Percentiles rank a stretch among this genome's conserved stretches.
phyloP scores from a whole-genome alignment of 2,797 vertebrate genomes.

The Yasuhikotakia modesta region DNA sequence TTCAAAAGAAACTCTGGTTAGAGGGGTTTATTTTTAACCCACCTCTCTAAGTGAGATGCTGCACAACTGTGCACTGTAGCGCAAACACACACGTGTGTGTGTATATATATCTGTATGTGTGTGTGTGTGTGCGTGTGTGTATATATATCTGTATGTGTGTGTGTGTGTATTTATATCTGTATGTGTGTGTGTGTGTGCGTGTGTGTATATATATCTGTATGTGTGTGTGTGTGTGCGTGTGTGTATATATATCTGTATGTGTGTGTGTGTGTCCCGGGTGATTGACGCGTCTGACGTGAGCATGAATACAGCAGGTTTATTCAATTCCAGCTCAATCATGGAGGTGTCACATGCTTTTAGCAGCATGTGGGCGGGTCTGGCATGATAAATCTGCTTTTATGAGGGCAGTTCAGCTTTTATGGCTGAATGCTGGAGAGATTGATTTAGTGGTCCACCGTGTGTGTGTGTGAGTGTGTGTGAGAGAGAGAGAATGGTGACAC shows the following conservation, averaged over 20 bases:
- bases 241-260: too few relatives aligned
- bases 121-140: too few relatives aligned
- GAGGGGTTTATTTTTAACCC: conserved; percentile 77
- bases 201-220: conserved; percentile 38
- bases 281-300: conserved; percentile 74
- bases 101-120: conserved; percentile 24
- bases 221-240: conserved; percentile 18
- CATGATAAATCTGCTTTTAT: conserved; percentile 84
- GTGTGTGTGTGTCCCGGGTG: conserved; percentile 50
- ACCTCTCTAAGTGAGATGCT: too few relatives aligned
- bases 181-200: conserved; percentile 22
- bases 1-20: conserved; percentile 76
- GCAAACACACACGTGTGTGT: conserved; percentile 45
- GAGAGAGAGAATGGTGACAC: conserved; percentile 33
- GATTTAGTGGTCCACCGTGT: conserved; percentile 84
- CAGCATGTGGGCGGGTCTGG: conserved; percentile 63
- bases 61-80: conserved; percentile 53
- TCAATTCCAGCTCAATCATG: conserved; percentile 82
- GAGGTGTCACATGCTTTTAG: conserved; percentile 80
- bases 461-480: conserved; percentile 64
- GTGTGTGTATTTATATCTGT: too few relatives aligned
- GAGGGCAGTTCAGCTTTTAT: conserved; percentile 83
- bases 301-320: conserved; percentile 76
- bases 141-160: too few relatives aligned
- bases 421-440: conserved; percentile 76